phyloP scores from a whole-genome alignment of 2,113 vertebrate genomes.

The Bos taurus region DNA sequence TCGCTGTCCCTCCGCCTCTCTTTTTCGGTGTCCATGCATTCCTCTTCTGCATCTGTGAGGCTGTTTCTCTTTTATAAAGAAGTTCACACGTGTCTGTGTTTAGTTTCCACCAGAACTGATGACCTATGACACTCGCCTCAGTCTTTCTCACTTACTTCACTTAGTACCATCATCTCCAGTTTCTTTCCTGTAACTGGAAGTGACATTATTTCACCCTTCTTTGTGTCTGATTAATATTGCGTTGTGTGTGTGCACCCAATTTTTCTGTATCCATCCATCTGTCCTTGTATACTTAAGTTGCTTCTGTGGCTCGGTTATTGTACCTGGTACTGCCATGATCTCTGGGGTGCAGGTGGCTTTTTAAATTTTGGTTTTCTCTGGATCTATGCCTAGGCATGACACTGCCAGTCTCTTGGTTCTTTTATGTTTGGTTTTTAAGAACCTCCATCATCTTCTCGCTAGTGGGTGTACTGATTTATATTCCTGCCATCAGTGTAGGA shows the following conservation, averaged over 20 bases:
- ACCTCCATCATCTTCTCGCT: no score
- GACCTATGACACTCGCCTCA: neutral
- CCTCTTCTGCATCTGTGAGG: neutral
- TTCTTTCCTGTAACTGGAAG: neutral
- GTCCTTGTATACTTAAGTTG: no score
- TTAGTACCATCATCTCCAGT: neutral
- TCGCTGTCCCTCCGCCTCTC: neutral
- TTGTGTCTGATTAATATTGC: neutral
- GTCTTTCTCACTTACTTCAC: neutral
- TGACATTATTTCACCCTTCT: neutral
- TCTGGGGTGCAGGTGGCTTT: neutral
- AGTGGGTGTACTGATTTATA: neutral
- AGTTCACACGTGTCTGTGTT: neutral
- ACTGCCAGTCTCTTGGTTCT: neutral
- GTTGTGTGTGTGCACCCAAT: fast-evolving
- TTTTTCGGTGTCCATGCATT: neutral
- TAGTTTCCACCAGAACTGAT: neutral
- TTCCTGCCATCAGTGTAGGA: neutral
- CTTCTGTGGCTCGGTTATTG: neutral
- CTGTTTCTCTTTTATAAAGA: neutral
- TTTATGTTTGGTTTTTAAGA: neutral
- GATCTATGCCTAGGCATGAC: neutral
- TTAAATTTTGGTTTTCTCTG: neutral
- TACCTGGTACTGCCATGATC: neutral
- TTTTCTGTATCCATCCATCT: neutral